phyloP scores from a whole-genome alignment of 2,797 vertebrate genomes.

The Glossophaga mutica region DNA sequence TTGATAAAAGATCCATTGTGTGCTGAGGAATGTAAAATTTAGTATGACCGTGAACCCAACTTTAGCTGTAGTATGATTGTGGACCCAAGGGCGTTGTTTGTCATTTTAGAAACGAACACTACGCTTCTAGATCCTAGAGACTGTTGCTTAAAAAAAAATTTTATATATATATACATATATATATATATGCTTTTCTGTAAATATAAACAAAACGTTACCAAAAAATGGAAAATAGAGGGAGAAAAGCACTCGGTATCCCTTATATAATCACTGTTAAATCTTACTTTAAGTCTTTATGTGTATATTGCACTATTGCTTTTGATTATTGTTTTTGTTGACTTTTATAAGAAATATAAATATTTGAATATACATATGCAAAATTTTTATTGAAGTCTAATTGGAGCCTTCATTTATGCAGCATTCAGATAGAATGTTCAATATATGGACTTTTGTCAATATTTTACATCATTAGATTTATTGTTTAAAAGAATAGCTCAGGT shows the following conservation, averaged over 20 bases:
- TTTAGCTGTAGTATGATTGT: constrained; percentile 29
- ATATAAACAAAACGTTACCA: constrained; percentile 3
- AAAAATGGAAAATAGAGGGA: not conserved
- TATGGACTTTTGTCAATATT: not conserved
- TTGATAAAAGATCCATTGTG: constrained; percentile 81
- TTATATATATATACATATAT: too few relatives aligned
- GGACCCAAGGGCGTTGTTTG: not conserved
- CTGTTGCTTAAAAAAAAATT: not conserved
- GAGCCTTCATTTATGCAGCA: not conserved
- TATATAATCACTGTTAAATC: not conserved
- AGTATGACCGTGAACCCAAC: not conserved
- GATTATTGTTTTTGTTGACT: not conserved
- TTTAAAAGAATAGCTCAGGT: not conserved
- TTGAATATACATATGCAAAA: not conserved
- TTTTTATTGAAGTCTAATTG: not conserved
- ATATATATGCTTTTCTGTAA: not conserved
- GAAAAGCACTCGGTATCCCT: not conserved
- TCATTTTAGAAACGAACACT: constrained; percentile 52
- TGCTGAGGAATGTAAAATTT: constrained; percentile 75
- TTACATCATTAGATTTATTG: constrained; percentile 31
- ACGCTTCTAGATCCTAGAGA: constrained; percentile 11
- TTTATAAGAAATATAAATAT: constrained; percentile 3
- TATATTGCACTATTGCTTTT: not conserved
- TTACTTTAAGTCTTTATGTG: constrained; percentile 9
- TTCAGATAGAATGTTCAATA: not conserved